Evolutionary conservation across 2,888 invertebrate species (phyloP).

Genomic region (Phorcus lineatus): DNA sequence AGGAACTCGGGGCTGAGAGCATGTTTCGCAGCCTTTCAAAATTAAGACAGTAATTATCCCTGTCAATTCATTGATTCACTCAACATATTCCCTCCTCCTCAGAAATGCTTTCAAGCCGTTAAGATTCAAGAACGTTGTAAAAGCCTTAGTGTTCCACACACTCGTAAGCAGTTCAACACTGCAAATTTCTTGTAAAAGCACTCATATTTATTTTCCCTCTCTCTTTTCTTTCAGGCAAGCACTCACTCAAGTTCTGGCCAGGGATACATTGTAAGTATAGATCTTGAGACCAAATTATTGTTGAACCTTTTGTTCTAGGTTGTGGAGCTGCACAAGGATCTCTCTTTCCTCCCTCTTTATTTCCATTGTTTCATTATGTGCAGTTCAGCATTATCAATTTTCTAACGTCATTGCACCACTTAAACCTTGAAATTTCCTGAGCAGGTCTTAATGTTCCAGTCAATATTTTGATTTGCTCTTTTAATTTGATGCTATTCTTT

Average conservation of each 20-base stretch:
- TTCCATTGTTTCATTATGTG: background rate
- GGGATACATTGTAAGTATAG: slow-evolving; percentile 59
- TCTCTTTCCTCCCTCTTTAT: background rate
- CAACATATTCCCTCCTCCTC: background rate
- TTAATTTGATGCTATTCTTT: background rate
- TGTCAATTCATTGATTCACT: slow-evolving; percentile 16
- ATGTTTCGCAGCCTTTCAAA: slow-evolving; percentile 26
- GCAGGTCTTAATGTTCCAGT: background rate
- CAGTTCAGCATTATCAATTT: too few relatives aligned
- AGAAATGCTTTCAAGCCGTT: background rate
- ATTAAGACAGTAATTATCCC: slow-evolving; percentile 25
- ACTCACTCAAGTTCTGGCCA: slow-evolving; percentile 62
- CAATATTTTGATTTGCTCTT: background rate
- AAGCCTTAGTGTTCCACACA: background rate
- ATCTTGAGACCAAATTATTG: background rate
- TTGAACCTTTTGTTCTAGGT: background rate
- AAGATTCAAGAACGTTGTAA: slow-evolving; percentile 10
- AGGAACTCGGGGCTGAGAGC: slow-evolving; percentile 8
- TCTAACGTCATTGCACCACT: too few relatives aligned
- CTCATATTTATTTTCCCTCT: background rate
- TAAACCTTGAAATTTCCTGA: background rate
- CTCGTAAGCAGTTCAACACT: background rate
- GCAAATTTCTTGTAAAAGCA: slow-evolving; percentile 7
- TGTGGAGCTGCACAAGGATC: background rate
- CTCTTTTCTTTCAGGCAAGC: slow-evolving; percentile 51